phyloP scores from a whole-genome alignment of 2,113 vertebrate species.

The Meles meles region DNA sequence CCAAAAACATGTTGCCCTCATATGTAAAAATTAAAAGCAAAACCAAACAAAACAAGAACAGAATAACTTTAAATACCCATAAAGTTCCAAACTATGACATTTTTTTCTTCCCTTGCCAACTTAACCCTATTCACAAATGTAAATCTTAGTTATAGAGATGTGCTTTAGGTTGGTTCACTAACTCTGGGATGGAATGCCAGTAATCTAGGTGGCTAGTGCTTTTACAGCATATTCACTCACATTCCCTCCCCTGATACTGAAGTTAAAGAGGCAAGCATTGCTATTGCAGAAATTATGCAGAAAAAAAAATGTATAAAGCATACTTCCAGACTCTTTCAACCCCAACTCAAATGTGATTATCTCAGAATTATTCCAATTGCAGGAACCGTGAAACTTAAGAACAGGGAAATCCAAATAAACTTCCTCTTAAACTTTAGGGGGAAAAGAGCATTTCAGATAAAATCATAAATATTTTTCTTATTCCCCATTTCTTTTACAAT shows the following conservation, averaged over 20 bases:
- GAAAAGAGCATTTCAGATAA: background rate
- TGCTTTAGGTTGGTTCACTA: background rate
- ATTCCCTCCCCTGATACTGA: background rate
- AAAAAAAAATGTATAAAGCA: background rate
- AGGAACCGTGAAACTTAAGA: background rate
- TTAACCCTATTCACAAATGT: background rate
- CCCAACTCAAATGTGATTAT: background rate
- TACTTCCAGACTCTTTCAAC: background rate
- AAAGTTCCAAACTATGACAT: background rate
- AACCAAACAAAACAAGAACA: background rate
- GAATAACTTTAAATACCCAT: background rate
- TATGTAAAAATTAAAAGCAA: background rate
- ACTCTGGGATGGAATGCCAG: background rate
- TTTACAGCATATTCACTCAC: background rate
- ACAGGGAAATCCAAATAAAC: background rate
- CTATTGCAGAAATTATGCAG: background rate
- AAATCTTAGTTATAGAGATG: background rate
- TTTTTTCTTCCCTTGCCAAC: background rate
- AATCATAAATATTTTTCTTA: background rate
- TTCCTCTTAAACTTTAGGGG: background rate
- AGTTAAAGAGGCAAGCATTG: background rate
- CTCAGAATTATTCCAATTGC: background rate
- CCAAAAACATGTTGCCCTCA: background rate
- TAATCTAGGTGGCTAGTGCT: background rate
- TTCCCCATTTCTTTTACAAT: background rate